Evolutionary conservation across 2,113 vertebrate species (phyloP), one percentile per base, ranked within the genome.

Genomic region (Suncus etruscus): DNA sequence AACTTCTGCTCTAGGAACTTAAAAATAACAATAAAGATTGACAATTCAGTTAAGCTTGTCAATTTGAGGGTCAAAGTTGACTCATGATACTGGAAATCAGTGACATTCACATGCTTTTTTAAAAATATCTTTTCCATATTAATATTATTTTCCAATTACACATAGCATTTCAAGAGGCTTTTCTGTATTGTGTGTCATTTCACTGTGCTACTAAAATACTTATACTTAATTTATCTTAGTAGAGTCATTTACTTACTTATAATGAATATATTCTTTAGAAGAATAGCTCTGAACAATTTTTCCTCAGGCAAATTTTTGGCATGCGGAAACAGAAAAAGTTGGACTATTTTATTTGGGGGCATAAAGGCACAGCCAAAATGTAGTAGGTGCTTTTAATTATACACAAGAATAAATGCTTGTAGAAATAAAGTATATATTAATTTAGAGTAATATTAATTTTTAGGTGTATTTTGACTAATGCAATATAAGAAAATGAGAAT

Each of bases 11-110:
- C 61, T 50, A 70, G 74, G 54, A 72, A 92, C 86, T 89, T 96
- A 94, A 96, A 39, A 95, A 96, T 96, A 92, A 94, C 89, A 94
- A 84, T 83, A 94, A 96, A 89, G 83, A 93, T 87, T 92, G 92
- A 89, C 84, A 87, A 83, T 93, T 91, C 54, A 63, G 80, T 94
- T 94, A 69, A 32, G 45, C 39, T 63, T 94, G 83, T 91, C 89
- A 74, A 31, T 92, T 31, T 82, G 6, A 85, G 61, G 78, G 75
- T 75, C 51, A 80, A 75, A 93, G 84, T 77, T 92, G 95, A 95
- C 93, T 96, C 88, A 94, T 1, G 51, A 51, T 84, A 73, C 74
- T 75, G 29, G 70, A 77, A 31, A 92, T 72, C 66, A 29, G 32
- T 91, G 90, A 89, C 1, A 0, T 82, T 65, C 58, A 68, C 51